Base-by-base conservation (phyloP, 2,888 invertebrate genomes). In the Protodeltote pygarga region DNA sequence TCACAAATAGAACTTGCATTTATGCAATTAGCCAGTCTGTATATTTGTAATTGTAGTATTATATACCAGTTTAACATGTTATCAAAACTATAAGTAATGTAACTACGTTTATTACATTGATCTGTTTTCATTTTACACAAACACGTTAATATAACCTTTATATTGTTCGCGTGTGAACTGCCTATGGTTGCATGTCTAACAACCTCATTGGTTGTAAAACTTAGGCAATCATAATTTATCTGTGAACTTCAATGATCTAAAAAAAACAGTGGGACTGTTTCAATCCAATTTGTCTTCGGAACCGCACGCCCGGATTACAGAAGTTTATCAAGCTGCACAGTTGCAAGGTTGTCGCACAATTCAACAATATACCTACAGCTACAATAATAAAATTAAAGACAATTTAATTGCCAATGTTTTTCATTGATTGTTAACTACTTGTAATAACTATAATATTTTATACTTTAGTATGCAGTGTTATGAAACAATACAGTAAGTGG, bases 271-370 rank as follows among this genome's bases (percentile, higher is more conserved):
- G 39, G 31, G 50, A 67, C 46, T 29, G 49, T 63, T 62, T 60
- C 48, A 38, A 60, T 57, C 48, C 53, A 71, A 74, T 73, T 69
- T 71, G 55, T 60, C 48, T 48, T 32, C 46, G 49, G 53, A 55
- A 48, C 54, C 48, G 61, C 65, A 66, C 58, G 65, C 51, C 35
- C 41, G 61, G 68, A 69, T 68, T 72, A 65, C 48, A 64, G 49
- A 75, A 74, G 69, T 77, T 75, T 65, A 71, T 65, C 67, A 63
- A 61, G 47, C 47, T 11, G 2, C 19, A 19, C 54, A 5, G 24
- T n/a, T 13, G 16, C 46, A 60, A 55, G 68, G 68, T 58, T 69
- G 65, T 40, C 60, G 51, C 49, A 24, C 15, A 10, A 17, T 31
- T 13, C 42, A 20, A 16, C 28, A 25, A 24, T 14, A 25, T 11